Conservation (phyloP, 2,888 invertebrate species). For the Cataglyphis rosenhaueri region DNA sequence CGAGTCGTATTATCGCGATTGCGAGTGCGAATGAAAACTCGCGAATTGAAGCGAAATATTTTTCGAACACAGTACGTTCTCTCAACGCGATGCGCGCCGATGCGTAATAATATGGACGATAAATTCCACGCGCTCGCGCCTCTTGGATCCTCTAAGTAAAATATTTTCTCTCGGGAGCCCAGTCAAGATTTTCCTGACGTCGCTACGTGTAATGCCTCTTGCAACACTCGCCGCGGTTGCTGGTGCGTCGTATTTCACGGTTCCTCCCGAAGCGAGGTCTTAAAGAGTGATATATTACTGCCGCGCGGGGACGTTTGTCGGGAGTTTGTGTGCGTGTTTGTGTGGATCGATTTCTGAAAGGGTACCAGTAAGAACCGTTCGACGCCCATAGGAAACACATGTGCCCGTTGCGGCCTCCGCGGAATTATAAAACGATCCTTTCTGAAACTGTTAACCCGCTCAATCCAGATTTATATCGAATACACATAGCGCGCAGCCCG, state of each 20-base stretch:
- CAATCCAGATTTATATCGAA: conserved; percentile 35
- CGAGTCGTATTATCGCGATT: not conserved
- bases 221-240: conserved; percentile 62
- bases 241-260: conserved; percentile 67
- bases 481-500: not conserved
- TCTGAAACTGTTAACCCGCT: conserved; percentile 37
- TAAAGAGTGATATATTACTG: conserved; percentile 65
- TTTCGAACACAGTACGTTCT: conserved; percentile 3
- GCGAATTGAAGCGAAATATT: conserved; percentile 30
- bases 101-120: conserved; percentile 51
- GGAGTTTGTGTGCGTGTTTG: conserved; percentile 12
- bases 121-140: conserved; percentile 45
- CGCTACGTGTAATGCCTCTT: conserved; percentile 68
- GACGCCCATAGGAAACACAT: conserved; percentile 51
- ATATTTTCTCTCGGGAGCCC: conserved; percentile 61
- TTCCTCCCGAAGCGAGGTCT: conserved; percentile 60
- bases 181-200: conserved; percentile 68
- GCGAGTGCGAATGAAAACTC: not conserved
- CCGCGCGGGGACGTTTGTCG: conserved; percentile 45
- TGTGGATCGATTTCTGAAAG: conserved; percentile 58
- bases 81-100: conserved; percentile 15
- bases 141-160: conserved; percentile 53
- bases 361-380: conserved; percentile 46
- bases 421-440: conserved; percentile 53
- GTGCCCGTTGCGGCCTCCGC: conserved; percentile 37